Evolutionary conservation across 2,113 vertebrate species (phyloP), one percentile per base, ranked within the genome.

Genomic region (Zosterops borbonicus): DNA sequence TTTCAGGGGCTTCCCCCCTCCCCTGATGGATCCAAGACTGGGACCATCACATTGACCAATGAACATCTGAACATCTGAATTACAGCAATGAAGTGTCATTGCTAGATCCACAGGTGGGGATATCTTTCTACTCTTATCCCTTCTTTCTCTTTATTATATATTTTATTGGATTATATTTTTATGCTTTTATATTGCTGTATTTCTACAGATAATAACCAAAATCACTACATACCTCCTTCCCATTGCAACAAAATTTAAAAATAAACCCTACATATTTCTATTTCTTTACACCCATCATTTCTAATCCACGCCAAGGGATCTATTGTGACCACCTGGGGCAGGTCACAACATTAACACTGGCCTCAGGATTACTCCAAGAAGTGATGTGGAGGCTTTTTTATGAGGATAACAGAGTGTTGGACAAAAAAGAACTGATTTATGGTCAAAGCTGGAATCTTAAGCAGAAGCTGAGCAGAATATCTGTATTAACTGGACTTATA

Each of bases 21-120:
- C 52, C 25, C 16, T 31, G 37, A 59, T 0, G 2, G 31, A 42
- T 2, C 25, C 17, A 59, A 42, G 31, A 35, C 37, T 0, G 1
- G 16, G 31, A 59, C 35, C 44, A 42, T 21, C 20, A 50, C 31
- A 59, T 1, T 14, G 31, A 35, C 44, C 35, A 67, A 21, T 3
- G 3, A 24, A 42, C 52, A 50, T 9, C 0, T 3, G 3, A 24
- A 42, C 52, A 50, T 9, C 0, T 42, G 52, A 75, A 67, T 35
- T 21, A 47, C 42, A 67, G 41, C 31, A 25, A 16, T 6, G 9
- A 49, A 13, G 5, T 29, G 16, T 24, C 29, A 42, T 9, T 75
- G 62, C 62, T 42, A 65, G 13, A 35, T 50, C 25, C 44, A 50
- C 0, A 0, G 35, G 16, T 25, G 21, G 12, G 31, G 16, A 21